Conservation (phyloP, 2,797 vertebrate species). For the Urophycis tenuis region DNA sequence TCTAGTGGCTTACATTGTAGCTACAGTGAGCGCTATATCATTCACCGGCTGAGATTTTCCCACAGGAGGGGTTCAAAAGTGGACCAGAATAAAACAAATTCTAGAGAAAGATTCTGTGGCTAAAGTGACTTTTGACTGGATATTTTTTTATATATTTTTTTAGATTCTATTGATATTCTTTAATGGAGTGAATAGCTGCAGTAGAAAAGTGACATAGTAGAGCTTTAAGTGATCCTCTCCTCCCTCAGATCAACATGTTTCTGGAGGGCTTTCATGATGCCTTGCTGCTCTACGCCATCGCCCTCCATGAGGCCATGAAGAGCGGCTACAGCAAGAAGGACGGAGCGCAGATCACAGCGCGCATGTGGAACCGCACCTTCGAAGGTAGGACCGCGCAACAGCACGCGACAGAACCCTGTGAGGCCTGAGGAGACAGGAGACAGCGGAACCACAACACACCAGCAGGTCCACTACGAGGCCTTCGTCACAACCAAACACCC, state of each 20-base stretch:
- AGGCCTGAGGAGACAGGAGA: no score
- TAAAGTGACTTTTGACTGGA: not conserved
- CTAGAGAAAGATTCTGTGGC: not conserved
- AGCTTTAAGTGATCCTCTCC: not conserved
- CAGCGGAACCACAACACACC: not conserved
- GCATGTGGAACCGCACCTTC: slow-evolving; percentile 90
- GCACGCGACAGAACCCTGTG: not conserved
- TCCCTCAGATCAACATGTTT: slow-evolving; percentile 91
- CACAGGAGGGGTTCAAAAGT: not conserved
- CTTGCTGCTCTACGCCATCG: slow-evolving; percentile 85
- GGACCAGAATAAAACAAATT: not conserved
- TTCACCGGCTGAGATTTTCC: not conserved
- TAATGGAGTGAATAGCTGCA: not conserved
- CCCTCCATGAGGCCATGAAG: slow-evolving; percentile 84
- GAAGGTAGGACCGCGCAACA: slow-evolving; percentile 75
- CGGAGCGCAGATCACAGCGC: slow-evolving; percentile 81
- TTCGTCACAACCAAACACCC: no score
- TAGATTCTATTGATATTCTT: not conserved
- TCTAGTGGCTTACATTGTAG: slow-evolving; percentile 1
- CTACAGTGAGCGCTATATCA: not conserved
- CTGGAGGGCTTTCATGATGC: slow-evolving; percentile 97
- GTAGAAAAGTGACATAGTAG: no score
- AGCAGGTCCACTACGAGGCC: not conserved
- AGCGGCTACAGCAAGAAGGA: slow-evolving; percentile 86
- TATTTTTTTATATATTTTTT: not conserved